Conservation (phyloP, 2,113 vertebrate species). For the Percina caprodes region DNA sequence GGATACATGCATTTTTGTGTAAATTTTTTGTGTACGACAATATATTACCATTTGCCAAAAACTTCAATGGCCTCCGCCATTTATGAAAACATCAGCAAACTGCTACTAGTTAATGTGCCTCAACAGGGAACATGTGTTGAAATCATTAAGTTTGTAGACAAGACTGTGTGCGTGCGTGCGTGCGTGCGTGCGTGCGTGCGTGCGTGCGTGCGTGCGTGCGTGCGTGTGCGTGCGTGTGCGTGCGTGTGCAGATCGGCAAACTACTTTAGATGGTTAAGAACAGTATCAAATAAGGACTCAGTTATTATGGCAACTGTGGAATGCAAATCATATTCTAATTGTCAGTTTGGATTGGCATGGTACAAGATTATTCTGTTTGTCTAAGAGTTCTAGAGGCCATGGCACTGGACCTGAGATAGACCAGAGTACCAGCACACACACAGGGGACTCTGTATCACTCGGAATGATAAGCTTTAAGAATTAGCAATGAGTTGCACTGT, state of each 20-base stretch:
- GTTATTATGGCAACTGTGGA: slow-evolving; percentile 36
- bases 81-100: too few relatives aligned
- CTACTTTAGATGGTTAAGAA: slow-evolving; percentile 12
- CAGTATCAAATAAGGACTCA: slow-evolving; percentile 29
- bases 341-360: slow-evolving; percentile 45
- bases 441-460: slow-evolving; percentile 13
- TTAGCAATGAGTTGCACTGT: slow-evolving; percentile 12
- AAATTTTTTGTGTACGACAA: too few relatives aligned
- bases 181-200: too few relatives aligned
- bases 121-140: slow-evolving; percentile 7
- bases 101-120: background rate
- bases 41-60: too few relatives aligned
- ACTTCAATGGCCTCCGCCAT: too few relatives aligned
- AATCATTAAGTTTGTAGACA: too few relatives aligned
- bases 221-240: too few relatives aligned
- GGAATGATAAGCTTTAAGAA: slow-evolving; percentile 33
- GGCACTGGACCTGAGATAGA: slow-evolving; percentile 45
- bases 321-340: slow-evolving; percentile 43
- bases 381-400: slow-evolving; percentile 34
- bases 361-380: slow-evolving; percentile 63
- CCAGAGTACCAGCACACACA: slow-evolving; percentile 28
- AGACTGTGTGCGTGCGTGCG: too few relatives aligned
- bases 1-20: background rate
- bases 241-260: too few relatives aligned
- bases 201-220: too few relatives aligned